A percentile compares a stretch with the other conserved stretches of the same genome.
phyloP scores from a whole-genome alignment of 2,888 invertebrate species.

The Hermaeophaga mercurialis region DNA sequence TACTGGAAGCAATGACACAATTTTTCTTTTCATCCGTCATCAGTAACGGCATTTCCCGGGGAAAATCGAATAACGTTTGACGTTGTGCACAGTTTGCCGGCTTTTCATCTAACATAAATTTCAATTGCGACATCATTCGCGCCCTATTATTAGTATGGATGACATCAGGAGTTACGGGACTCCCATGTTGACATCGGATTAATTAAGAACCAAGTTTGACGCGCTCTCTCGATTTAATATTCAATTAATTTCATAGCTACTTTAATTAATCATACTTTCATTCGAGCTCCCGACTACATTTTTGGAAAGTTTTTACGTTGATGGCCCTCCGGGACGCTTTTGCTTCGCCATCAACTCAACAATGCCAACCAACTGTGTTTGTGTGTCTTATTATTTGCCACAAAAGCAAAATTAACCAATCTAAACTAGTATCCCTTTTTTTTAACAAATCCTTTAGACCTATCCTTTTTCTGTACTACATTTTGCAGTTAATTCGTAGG shows the following conservation, averaged over 20 bases:
- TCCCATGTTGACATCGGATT: conserved; percentile 39
- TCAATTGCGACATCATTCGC: conserved; percentile 23
- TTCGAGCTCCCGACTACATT: conserved; percentile 3
- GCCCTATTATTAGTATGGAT: conserved; percentile 29
- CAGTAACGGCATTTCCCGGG: conserved; percentile 19
- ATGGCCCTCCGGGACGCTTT: too few species aligned
- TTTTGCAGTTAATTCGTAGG: too few species aligned
- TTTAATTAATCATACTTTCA: conserved; percentile 45
- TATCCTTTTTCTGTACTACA: too few species aligned
- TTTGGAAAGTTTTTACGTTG: too few species aligned
- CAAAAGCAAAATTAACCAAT: too few species aligned
- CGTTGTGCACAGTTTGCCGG: conserved; percentile 18
- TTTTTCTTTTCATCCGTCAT: conserved; percentile 23
- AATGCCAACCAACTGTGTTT: too few species aligned
- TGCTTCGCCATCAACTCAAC: too few species aligned
- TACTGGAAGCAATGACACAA: conserved; percentile 9
- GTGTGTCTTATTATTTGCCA: too few species aligned
- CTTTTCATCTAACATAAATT: conserved; percentile 23
- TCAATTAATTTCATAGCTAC: conserved; percentile 45
- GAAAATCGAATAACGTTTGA: conserved; percentile 24
- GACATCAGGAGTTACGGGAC: conserved; percentile 25
- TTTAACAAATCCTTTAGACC: too few species aligned
- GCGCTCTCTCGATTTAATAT: conserved; percentile 38
- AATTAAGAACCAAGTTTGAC: conserved; percentile 41
- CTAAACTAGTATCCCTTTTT: too few species aligned